These are phyloP conservation scores for Mormyrus proboscirostris DNA, from an alignment of 2,797 vertebrate species.

Conservation along the genomic window DNA sequence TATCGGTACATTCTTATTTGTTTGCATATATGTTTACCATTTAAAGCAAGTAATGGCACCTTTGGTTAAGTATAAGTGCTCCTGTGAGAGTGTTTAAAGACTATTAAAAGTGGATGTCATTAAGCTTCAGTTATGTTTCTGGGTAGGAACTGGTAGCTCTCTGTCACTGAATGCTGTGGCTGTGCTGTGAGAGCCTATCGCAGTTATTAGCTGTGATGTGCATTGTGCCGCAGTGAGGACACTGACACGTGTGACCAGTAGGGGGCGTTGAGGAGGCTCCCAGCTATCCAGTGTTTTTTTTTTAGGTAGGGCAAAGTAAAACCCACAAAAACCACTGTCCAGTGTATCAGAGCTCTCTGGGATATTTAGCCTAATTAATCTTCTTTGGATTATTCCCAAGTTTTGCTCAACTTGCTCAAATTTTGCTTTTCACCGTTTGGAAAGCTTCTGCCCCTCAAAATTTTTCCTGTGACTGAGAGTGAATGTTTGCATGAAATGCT, in stretches of 20 bases:
- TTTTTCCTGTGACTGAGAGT: not conserved
- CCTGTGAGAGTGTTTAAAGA: not conserved
- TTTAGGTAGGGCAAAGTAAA: not conserved
- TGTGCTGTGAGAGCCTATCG: not conserved
- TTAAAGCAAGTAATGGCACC: slow-evolving; percentile 9
- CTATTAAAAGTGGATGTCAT: not conserved
- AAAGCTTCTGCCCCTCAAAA: not conserved
- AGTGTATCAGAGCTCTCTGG: slow-evolving; percentile 1
- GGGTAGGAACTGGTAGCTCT: not conserved
- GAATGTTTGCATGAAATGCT: not conserved
- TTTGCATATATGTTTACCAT: slow-evolving; percentile 16
- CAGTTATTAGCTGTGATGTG: not conserved
- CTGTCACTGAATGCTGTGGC: not conserved
- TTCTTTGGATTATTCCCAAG: not conserved
- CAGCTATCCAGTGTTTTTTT: not conserved
- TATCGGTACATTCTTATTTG: not conserved
- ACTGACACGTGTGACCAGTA: not conserved
- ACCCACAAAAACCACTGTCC: not conserved
- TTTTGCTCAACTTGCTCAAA: not conserved
- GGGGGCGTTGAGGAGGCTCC: not conserved
- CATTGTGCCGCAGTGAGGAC: not conserved
- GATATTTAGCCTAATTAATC: not conserved
- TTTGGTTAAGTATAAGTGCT: slow-evolving; percentile 8
- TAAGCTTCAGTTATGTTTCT: not conserved
- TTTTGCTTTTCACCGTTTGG: not conserved